Evolutionary conservation across 2,888 invertebrate genomes (phyloP).

Genomic region (Fragum sueziense): DNA sequence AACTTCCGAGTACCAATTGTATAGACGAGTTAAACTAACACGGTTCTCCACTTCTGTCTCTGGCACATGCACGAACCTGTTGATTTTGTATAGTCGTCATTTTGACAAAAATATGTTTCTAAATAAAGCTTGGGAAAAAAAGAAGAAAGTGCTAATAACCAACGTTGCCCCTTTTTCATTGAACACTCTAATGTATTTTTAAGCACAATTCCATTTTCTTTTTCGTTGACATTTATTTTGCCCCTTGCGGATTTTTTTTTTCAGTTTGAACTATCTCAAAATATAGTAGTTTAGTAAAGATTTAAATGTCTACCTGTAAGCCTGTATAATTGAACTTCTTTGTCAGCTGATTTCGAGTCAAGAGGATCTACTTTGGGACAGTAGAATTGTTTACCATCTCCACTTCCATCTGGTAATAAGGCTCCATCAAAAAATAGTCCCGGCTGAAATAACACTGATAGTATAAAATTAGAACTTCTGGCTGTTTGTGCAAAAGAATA

Average conservation of each 20-base stretch:
- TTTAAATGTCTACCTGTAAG: slow-evolving; percentile 48
- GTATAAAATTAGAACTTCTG: too few relatives aligned
- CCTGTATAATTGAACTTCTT: slow-evolving; percentile 43
- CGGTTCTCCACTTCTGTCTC: too few relatives aligned
- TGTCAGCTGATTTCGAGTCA: slow-evolving; percentile 36
- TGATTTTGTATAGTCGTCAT: too few relatives aligned
- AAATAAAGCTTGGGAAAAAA: too few relatives aligned
- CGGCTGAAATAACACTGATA: background rate
- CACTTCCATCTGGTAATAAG: slow-evolving; percentile 33
- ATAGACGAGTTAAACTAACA: too few relatives aligned
- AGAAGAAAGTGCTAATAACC: background rate
- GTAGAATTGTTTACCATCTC: slow-evolving; percentile 34
- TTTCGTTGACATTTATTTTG: background rate
- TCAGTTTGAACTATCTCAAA: too few relatives aligned
- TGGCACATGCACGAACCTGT: too few relatives aligned
- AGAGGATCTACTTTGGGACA: slow-evolving; percentile 42
- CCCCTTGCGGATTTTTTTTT: too few relatives aligned
- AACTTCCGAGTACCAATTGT: too few relatives aligned
- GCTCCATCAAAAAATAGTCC: slow-evolving; percentile 13
- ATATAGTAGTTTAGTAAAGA: too few relatives aligned
- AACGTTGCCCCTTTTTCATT: background rate
- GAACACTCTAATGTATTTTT: background rate
- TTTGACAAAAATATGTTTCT: too few relatives aligned
- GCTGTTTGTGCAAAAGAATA: too few relatives aligned
- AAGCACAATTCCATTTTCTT: background rate